Base-by-base conservation (phyloP, 2,888 invertebrate species). In the Nysson spinosus region DNA sequence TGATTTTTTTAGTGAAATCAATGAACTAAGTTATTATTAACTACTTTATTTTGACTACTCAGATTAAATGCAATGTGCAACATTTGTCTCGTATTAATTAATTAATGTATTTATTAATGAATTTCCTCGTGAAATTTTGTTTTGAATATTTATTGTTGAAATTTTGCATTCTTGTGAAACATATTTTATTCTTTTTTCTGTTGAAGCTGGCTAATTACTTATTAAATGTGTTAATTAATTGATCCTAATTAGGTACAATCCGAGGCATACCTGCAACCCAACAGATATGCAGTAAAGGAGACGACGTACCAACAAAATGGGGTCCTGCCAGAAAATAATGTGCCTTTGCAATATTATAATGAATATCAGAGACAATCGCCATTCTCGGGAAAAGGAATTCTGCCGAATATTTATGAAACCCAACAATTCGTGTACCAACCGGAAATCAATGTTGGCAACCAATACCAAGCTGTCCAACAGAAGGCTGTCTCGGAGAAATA, bases 381-480 rank as follows among this genome's bases (percentile, higher is more conserved):
- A 17, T 28, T 58, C 9, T 43, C 69, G 6, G 46, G 69, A 4
- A 79, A 74, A 35, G 58, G 50, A 14, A 42, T 40, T 17, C 3
- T 51, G 12, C 60, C 75, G 0, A 72, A 68, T 2, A 39, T 19
- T 11, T 77, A 71, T 11, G 73, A 77, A 24, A 14, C 68, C 1
- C 78, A 77, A 40, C 80, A 77, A 47, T 64, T 77, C 5, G 39
- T 58, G n/a, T 81, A 85, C 32, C 82, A 82, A 30, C 82, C 79
- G 51, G 84, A 84, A 79, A 57, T 85, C 9, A 35, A 58, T 1
- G 79, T 84, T 14, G 84, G 81, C 34, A 85, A 86, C 68, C 83
- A 81, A 20, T 55, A 82, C 34, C 85, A 84, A 62, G 67, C 64
- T 16, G 60, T 74, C 4, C 83, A 82, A 50, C 86, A 84, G 30